Conservation (phyloP, 2,113 vertebrate species). For the Ifrita kowaldi region DNA sequence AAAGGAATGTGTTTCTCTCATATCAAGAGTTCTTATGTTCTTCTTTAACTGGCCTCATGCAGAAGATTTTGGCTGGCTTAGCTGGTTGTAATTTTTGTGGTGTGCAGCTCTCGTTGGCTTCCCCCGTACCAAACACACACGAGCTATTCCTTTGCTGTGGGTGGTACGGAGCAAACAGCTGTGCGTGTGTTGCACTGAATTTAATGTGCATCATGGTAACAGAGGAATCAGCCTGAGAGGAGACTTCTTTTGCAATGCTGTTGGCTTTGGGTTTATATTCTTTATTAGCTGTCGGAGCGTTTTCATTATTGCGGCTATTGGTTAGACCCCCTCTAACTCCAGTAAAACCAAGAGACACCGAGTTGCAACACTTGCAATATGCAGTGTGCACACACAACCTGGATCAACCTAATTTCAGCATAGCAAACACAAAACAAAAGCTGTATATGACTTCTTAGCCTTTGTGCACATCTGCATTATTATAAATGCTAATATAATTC, state of each 20-base stretch:
- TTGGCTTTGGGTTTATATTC: slow-evolving; percentile 47
- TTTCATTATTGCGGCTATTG: background rate
- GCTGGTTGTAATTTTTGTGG: background rate
- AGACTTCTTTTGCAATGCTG: background rate
- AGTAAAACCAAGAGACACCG: background rate
- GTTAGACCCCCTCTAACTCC: background rate
- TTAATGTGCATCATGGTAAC: background rate
- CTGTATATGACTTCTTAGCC: slow-evolving; percentile 86
- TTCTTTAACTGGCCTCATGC: background rate
- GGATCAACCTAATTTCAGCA: slow-evolving; percentile 71
- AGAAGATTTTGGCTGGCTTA: background rate
- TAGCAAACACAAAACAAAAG: slow-evolving; percentile 84
- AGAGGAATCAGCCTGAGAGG: background rate
- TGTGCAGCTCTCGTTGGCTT: background rate
- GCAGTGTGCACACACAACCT: slow-evolving; percentile 36
- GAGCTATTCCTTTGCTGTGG: background rate
- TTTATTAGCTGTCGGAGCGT: background rate
- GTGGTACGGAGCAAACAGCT: background rate
- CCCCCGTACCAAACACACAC: background rate
- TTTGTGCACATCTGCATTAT: slow-evolving; percentile 89
- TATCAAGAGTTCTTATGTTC: background rate
- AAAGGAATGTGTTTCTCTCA: background rate
- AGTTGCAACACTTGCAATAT: slow-evolving; percentile 32
- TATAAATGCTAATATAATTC: slow-evolving; percentile 99
- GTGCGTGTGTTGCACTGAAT: background rate